phyloP scores from a whole-genome alignment of 2,113 vertebrate species.

The Turnix velox region DNA sequence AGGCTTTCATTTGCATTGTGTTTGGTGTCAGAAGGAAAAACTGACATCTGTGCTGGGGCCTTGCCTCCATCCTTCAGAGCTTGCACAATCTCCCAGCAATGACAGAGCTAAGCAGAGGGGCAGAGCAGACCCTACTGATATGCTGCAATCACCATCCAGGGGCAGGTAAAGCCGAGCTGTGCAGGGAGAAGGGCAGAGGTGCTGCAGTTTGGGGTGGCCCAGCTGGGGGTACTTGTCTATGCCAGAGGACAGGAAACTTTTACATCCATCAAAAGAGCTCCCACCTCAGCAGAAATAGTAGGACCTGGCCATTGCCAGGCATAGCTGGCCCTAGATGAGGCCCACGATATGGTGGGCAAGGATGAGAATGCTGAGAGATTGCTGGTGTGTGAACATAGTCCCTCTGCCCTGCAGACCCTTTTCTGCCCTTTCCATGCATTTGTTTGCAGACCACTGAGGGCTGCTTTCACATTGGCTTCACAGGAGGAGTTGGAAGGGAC shows the following conservation, averaged over 20 bases:
- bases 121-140: neutral
- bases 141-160: neutral
- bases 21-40: conserved; percentile 4
- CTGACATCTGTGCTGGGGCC: neutral
- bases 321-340: neutral
- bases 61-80: neutral
- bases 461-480: neutral
- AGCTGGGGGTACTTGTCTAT: fast-evolving
- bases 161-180: neutral
- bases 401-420: fast-evolving
- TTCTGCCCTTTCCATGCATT: neutral
- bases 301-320: fast-evolving
- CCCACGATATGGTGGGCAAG: fast-evolving
- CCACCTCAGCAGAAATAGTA: neutral
- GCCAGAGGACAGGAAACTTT: neutral
- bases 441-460: neutral
- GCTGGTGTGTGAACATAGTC: neutral
- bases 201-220: neutral
- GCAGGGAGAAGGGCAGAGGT: neutral
- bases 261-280: fast-evolving
- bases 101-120: neutral
- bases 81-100: neutral
- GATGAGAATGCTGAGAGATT: neutral
- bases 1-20: neutral
- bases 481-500: no score